Percentiles rank a stretch among this genome's conserved stretches.
Evolutionary conservation across 2,797 vertebrate species (phyloP).

Genomic region (Crenuchus spilurus): DNA sequence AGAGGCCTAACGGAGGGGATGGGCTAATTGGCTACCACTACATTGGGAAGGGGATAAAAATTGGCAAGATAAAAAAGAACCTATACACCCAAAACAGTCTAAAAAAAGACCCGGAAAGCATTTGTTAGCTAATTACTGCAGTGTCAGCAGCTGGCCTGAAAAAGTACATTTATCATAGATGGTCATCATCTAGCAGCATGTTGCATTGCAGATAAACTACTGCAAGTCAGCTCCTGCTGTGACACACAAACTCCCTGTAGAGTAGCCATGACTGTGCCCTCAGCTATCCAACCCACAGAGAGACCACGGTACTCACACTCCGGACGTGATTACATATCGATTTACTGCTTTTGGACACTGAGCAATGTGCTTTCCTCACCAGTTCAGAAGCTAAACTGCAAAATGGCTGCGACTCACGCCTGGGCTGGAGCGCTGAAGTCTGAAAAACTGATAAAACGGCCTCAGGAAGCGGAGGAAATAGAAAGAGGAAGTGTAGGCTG

Average conservation of each 20-base stretch:
- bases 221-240: background rate
- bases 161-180: background rate
- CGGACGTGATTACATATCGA: slow-evolving; percentile 21
- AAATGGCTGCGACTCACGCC: background rate
- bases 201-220: background rate
- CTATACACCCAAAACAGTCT: too few species aligned
- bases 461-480: too few species aligned
- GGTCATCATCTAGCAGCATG: background rate
- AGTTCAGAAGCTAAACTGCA: background rate
- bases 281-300: background rate
- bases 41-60: too few species aligned
- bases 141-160: background rate
- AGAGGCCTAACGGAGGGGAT: too few species aligned
- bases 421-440: too few species aligned
- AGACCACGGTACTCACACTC: background rate
- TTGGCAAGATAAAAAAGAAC: too few species aligned
- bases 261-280: background rate
- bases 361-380: background rate
- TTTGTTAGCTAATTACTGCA: background rate
- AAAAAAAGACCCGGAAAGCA: too few species aligned
- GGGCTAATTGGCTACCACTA: too few species aligned
- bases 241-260: too few species aligned
- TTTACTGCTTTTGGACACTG: background rate
- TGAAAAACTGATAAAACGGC: too few species aligned
- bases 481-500: background rate